Evolutionary conservation across 92 coral and sea anemone genomes (phyloP).

Genomic region (Porites cylindrica): DNA sequence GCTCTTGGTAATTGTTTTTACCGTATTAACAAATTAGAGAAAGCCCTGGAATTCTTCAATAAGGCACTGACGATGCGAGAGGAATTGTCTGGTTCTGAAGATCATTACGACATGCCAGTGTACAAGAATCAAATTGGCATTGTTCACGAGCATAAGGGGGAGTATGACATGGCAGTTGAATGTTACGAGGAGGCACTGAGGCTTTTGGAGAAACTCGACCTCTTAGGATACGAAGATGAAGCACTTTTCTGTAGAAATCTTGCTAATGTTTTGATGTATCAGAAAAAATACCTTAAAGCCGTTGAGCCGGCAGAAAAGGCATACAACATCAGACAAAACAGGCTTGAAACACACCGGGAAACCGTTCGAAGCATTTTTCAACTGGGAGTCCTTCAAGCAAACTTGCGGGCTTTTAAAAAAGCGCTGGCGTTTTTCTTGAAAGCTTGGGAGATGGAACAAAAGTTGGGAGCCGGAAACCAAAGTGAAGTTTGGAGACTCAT

Average conservation of each 20-base stretch:
- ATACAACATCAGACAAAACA: slow-evolving; percentile 47
- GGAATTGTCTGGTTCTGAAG: slow-evolving; percentile 40
- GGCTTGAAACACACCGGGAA: slow-evolving; percentile 58
- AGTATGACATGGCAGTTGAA: slow-evolving; percentile 57
- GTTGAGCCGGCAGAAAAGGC: slow-evolving; percentile 61
- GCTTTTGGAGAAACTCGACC: slow-evolving; percentile 54
- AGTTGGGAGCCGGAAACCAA: slow-evolving; percentile 56
- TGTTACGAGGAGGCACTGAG: slow-evolving; percentile 56
- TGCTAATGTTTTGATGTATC: slow-evolving; percentile 60
- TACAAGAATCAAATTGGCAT: slow-evolving; percentile 35
- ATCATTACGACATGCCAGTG: slow-evolving; percentile 39
- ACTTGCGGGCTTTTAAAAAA: slow-evolving; percentile 31
- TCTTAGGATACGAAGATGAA: slow-evolving; percentile 64
- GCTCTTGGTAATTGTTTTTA: slow-evolving; percentile 69
- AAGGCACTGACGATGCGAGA: slow-evolving; percentile 43
- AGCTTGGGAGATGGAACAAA: slow-evolving; percentile 74
- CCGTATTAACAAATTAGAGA: slow-evolving; percentile 41
- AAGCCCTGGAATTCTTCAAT: slow-evolving; percentile 40
- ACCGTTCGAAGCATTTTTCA: slow-evolving; percentile 71
- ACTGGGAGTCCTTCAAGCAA: slow-evolving; percentile 63
- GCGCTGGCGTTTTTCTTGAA: slow-evolving; percentile 52
- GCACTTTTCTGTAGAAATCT: slow-evolving; percentile 67
- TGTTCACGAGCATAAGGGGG: slow-evolving; percentile 8
- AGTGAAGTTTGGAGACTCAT: slow-evolving; percentile 51
- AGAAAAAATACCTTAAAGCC: slow-evolving; percentile 48